phyloP scores from a whole-genome alignment of 2,888 invertebrate genomes.

The Aleiodes leptofemur region DNA sequence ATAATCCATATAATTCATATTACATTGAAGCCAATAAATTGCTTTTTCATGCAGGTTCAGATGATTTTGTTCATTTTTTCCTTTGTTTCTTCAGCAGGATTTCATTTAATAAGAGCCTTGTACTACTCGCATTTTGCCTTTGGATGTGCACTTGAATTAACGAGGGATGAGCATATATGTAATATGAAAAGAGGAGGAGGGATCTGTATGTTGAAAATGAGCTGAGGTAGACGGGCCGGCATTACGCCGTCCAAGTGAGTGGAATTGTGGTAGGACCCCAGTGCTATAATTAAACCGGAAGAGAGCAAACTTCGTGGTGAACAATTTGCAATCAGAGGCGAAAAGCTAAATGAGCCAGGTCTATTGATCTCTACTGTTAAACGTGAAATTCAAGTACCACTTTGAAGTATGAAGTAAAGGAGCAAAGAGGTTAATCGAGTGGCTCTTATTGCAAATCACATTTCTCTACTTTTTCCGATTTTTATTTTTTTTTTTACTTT shows the following conservation, averaged over 20 bases:
- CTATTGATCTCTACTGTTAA: slow-evolving; percentile 23
- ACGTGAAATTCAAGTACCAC: slow-evolving; percentile 29
- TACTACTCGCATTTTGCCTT: slow-evolving; percentile 9
- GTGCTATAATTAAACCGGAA: slow-evolving; percentile 36
- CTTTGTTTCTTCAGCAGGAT: not conserved
- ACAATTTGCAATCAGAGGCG: slow-evolving; percentile 35
- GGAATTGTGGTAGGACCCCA: slow-evolving; percentile 23
- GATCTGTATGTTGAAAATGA: slow-evolving; percentile 9
- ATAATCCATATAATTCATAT: no score
- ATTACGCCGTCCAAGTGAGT: slow-evolving; percentile 36
- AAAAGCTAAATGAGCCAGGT: slow-evolving; percentile 30
- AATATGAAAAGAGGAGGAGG: slow-evolving; percentile 21
- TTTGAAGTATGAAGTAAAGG: slow-evolving; percentile 1
- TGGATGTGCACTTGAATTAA: slow-evolving; percentile 26
- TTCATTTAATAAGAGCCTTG: slow-evolving; percentile 19
- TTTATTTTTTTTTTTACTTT: not conserved
- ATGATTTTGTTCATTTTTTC: not conserved
- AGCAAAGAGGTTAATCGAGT: slow-evolving; percentile 2
- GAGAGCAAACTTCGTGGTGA: slow-evolving; percentile 35
- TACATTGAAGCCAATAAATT: no score
- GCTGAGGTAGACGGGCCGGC: slow-evolving; percentile 34
- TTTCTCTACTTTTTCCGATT: not conserved
- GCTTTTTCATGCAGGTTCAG: not conserved
- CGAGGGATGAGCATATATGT: slow-evolving; percentile 28
- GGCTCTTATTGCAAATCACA: slow-evolving; percentile 1